These are phyloP conservation scores for Melipona beecheii DNA, from an alignment of 2,888 invertebrate genomes.

Conservation along the genomic window DNA sequence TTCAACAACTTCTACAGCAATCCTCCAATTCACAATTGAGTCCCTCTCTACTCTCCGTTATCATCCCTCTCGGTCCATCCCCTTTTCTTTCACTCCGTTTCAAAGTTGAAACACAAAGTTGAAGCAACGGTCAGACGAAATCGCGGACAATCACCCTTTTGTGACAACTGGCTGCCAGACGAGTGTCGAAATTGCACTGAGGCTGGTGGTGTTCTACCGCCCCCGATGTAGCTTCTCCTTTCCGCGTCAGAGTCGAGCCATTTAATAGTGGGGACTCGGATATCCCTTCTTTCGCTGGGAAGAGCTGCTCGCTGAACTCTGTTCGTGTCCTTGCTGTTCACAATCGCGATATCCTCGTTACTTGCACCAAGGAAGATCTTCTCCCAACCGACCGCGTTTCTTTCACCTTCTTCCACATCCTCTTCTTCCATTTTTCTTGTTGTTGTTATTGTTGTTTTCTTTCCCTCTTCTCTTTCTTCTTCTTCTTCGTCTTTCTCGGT, in stretches of 20 bases:
- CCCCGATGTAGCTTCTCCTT: slow-evolving; percentile 69
- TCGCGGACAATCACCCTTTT: background rate
- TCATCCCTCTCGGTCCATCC: background rate
- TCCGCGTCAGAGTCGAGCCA: slow-evolving; percentile 58
- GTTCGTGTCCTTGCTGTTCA: slow-evolving; percentile 62
- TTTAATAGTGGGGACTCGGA: slow-evolving; percentile 73
- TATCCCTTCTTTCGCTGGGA: slow-evolving; percentile 68
- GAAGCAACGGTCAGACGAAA: background rate
- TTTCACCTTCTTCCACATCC: slow-evolving; percentile 38
- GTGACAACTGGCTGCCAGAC: slow-evolving; percentile 54
- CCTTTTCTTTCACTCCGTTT: background rate
- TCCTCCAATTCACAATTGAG: background rate
- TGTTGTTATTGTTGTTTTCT: too few species aligned
- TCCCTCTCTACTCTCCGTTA: background rate
- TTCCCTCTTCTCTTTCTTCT: background rate
- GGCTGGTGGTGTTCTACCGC: slow-evolving; percentile 72
- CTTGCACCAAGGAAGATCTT: slow-evolving; percentile 22
- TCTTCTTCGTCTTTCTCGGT: background rate
- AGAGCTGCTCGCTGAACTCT: slow-evolving; percentile 27
- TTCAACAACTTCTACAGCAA: too few species aligned
- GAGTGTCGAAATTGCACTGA: slow-evolving; percentile 81
- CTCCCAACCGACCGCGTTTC: slow-evolving; percentile 37
- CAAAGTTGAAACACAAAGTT: background rate
- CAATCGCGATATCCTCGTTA: slow-evolving; percentile 55
- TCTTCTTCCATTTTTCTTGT: slow-evolving; percentile 10